Base-by-base conservation (phyloP, 2,797 vertebrate genomes). In the Neoniphon sammara region DNA sequence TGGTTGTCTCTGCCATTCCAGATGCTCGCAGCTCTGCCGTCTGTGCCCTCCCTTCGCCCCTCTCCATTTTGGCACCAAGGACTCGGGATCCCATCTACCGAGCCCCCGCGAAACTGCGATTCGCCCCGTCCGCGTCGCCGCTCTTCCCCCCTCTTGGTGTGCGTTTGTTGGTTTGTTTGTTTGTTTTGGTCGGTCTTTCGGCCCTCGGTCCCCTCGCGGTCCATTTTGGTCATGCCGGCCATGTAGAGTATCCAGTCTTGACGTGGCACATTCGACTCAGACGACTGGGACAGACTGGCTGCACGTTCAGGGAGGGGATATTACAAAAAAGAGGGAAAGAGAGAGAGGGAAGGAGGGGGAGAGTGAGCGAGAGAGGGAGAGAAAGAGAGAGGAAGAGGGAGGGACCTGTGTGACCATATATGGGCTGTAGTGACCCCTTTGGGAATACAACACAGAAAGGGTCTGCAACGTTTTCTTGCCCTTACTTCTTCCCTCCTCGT, bases 201-300 rank as follows among this genome's bases (percentile, higher is more conserved):
- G 78, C 66, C 75, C 78, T 25, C 59, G 91, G 82, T 91, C 84
- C 87, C 77, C 67, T 77, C 79, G 47, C 84, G 65, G 87, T 92
- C 91, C 91, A 8, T 86, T 93, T 93, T 63, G 86, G 87, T 91
- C 88, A 87, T 20, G 84, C 88, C 78, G 88, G 92, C 90, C 87
- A 93, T 93, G 95, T 94, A 94, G 94, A 95, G 95, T 96, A 97
- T 97, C 96, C 96, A 97, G 97, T 94, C 96, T 97, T 97, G 97
- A 99, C 97, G 97, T 99, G 97, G 97, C 97, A 98, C 95, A 96
- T 98, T 97, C 95, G 95, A n/a, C 96, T 95, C 94, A 94, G 96
- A 90, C 90, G 95, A 96, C 97, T 92, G 95, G 95, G 95, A 96
- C 91, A 90, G 96, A 96, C 96, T 97, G 97, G 96, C 96, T 96